Evolutionary conservation across 2,113 vertebrate species (phyloP), one percentile per base, ranked within the genome.

Genomic region (Neolamprologus hecqui): DNA sequence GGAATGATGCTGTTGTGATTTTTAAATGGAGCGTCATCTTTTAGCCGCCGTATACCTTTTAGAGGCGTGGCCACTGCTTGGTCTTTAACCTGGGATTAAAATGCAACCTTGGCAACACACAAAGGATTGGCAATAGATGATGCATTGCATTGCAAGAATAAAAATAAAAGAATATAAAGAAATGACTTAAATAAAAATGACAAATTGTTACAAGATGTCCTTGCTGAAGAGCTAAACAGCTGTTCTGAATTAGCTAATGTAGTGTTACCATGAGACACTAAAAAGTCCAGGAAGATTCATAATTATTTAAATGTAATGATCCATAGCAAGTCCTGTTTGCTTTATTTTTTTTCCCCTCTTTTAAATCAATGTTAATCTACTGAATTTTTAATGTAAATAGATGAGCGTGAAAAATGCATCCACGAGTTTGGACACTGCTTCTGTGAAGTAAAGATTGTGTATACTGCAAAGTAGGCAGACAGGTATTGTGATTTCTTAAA

Each of bases 1-100:
- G 89, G 92, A 95, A 95, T 94, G 94, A 95, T 92, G 90, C 92
- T 95, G 94, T 95, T 96, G 88, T 94, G 90, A 93, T 94, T 96
- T 91, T 79, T 84, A 91, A 95, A 91, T 87, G 92, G 88, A 90
- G 58, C 7, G 60, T 93, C 81, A 89, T 85, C 83, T 90, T 80
- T 85, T 84, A 84, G 90, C 84, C 55, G 10, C 51, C 17, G 23
- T 53, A 37, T 33, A 63, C 49, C 81, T 65, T 70, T 77, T 19
- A 54, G 82, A 87, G 92, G 60, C 19, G 83, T 85, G 85, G 87
- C 37, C 17, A 42, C 35, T 14, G 10, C 17, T 54, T 15, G 45
- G 14, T 5, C 5, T 23, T 5, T n/a, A 77, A 21, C 33, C 54
- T 31, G 14, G 73, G 17, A 63, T 81, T 47, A 58, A 77, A 6